These are phyloP conservation scores for Ypsolopha scabrella DNA, from an alignment of 2,888 invertebrate genomes.

Conservation along the genomic window DNA sequence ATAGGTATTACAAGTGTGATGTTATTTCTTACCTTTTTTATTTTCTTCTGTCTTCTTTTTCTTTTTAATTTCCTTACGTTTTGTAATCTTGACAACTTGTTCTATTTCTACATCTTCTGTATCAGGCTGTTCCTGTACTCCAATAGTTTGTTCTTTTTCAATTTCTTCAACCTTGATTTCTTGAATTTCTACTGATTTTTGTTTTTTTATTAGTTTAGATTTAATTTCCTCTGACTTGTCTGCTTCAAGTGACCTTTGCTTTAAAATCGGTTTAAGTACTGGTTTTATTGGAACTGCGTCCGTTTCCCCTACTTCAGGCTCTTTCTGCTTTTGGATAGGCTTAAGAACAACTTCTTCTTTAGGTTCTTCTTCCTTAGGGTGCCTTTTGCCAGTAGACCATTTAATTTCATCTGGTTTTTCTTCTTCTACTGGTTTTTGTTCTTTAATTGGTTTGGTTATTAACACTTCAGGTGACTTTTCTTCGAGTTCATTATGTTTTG, in stretches of 20 bases:
- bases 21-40: slow-evolving; percentile 24
- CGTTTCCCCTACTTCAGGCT: slow-evolving; percentile 44
- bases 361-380: slow-evolving; percentile 6
- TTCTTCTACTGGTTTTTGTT: slow-evolving; percentile 12
- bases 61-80: slow-evolving; percentile 18
- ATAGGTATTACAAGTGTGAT: too few relatives aligned
- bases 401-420: slow-evolving; percentile 11
- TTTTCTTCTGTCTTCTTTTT: slow-evolving; percentile 24
- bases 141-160: slow-evolving; percentile 16
- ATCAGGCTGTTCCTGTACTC: slow-evolving; percentile 40
- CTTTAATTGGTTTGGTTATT: slow-evolving; percentile 16
- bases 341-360: slow-evolving; percentile 18
- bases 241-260: slow-evolving; percentile 2
- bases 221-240: slow-evolving; percentile 26
- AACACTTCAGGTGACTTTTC: slow-evolving; percentile 35
- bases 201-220: slow-evolving; percentile 24
- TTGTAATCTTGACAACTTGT: slow-evolving; percentile 14
- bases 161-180: slow-evolving; percentile 21
- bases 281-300: slow-evolving; percentile 9
- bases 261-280: slow-evolving; percentile 39
- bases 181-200: slow-evolving; percentile 18
- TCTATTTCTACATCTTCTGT: slow-evolving; percentile 18
- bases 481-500: slow-evolving; percentile 20
- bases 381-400: slow-evolving; percentile 27
- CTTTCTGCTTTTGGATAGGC: slow-evolving; percentile 32